Percentiles rank a stretch among this genome's conserved stretches.
These are phyloP conservation scores for Drosophila mauritiana DNA, from an alignment of 1,140 invertebrate genomes.

Conservation along the genomic window DNA sequence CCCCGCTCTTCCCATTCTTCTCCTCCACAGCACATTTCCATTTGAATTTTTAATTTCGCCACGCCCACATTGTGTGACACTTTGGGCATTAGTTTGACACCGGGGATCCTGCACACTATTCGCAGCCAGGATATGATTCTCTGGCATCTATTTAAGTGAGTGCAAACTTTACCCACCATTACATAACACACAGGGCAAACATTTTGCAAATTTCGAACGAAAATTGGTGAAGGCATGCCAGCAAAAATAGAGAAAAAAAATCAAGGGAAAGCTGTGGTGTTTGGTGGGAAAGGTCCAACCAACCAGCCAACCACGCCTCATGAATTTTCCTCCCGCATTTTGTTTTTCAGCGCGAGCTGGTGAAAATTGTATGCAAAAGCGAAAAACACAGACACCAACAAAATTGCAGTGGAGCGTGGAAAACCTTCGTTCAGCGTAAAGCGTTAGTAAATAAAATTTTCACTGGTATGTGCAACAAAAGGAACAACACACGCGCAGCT, in stretches of 20 bases:
- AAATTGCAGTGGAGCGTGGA: constrained; percentile 22
- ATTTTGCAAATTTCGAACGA: constrained; percentile 76
- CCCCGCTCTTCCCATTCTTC: not conserved
- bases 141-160: constrained; percentile 79
- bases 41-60: constrained; percentile 78
- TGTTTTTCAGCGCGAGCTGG: constrained; percentile 21
- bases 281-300: constrained; percentile 8
- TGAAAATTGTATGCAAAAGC: constrained; percentile 72
- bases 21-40: constrained; percentile 62
- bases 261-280: constrained; percentile 17
- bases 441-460: constrained; percentile 73
- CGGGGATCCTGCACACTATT: constrained; percentile 37
- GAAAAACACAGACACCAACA: constrained; percentile 27
- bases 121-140: constrained; percentile 51
- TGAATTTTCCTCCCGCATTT: constrained; percentile 41
- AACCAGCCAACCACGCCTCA: constrained; percentile 37
- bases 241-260: not conserved
- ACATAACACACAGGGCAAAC: constrained; percentile 64
- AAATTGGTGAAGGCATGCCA: constrained; percentile 66
- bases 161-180: constrained; percentile 66
- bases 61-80: constrained; percentile 62
- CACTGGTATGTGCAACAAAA: constrained; percentile 46
- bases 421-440: constrained; percentile 39
- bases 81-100: constrained; percentile 76
- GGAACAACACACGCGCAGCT: constrained; percentile 14